A percentile compares a stretch with the other conserved stretches of the same genome.
Evolutionary conservation across 2,888 invertebrate species (phyloP).

Genomic region (Drosophila anceps): DNA sequence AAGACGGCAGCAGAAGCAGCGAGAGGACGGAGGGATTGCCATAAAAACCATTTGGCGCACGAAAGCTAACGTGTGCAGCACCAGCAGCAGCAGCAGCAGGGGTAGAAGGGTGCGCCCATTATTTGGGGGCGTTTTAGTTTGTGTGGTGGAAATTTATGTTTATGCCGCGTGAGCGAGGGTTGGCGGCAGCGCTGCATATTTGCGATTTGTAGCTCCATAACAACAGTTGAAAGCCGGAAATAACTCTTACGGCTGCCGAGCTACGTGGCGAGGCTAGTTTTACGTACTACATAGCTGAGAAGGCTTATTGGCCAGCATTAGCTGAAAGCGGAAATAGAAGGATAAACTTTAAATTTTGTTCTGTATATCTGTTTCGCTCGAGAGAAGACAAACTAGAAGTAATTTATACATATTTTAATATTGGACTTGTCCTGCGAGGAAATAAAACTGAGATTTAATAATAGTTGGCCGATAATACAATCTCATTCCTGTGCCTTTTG

Average conservation of each 20-base stretch:
- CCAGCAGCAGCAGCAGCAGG: not conserved
- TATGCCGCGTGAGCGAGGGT: conserved; percentile 18
- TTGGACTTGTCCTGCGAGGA: no score
- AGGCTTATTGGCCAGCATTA: not conserved
- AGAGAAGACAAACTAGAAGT: not conserved
- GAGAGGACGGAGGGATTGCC: conserved; percentile 41
- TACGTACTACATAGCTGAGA: conserved; percentile 1
- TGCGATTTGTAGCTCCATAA: conserved; percentile 49
- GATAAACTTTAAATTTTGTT: not conserved
- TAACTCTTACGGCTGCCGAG: conserved; percentile 41
- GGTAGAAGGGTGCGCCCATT: conserved; percentile 12
- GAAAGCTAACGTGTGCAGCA: conserved; percentile 62
- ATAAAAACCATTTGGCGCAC: conserved; percentile 75
- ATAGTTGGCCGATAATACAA: no score
- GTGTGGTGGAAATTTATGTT: conserved; percentile 57
- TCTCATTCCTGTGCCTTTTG: not conserved
- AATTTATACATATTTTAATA: not conserved
- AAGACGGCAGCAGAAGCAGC: not conserved
- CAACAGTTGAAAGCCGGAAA: conserved; percentile 45
- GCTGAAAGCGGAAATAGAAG: conserved; percentile 2
- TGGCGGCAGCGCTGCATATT: conserved; percentile 47
- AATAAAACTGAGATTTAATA: no score
- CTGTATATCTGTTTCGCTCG: no score
- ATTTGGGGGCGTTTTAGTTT: conserved; percentile 62
- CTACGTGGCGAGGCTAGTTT: conserved; percentile 38